phyloP scores from a whole-genome alignment of 2,797 vertebrate species.

The Myripristis murdjan region DNA sequence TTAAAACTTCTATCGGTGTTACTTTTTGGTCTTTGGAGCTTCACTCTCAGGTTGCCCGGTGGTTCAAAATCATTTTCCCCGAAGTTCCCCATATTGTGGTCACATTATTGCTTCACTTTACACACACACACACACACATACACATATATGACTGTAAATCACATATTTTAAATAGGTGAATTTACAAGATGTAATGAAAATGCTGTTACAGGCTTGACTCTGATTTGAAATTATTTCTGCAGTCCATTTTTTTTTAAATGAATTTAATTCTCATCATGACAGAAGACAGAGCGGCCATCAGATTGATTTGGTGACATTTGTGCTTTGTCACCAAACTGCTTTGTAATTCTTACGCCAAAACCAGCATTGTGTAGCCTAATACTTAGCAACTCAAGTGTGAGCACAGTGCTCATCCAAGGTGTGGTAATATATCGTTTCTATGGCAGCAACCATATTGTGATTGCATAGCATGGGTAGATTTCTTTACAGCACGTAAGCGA shows the following conservation, averaged over 20 bases:
- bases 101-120: slow-evolving; percentile 20
- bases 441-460: slow-evolving; percentile 4
- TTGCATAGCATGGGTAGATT: slow-evolving; percentile 17
- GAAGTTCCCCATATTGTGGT: slow-evolving; percentile 22
- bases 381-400: slow-evolving; percentile 6
- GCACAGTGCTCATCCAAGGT: neutral
- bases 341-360: slow-evolving; percentile 12
- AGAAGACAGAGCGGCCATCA: slow-evolving; percentile 26
- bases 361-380: slow-evolving; percentile 28
- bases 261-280: slow-evolving; percentile 32
- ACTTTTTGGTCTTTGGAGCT: neutral
- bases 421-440: too few species aligned
- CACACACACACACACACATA: too few species aligned
- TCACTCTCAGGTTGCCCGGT: neutral
- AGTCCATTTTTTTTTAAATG: slow-evolving; percentile 8
- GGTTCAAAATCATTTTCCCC: slow-evolving; percentile 29
- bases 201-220: slow-evolving; percentile 13
- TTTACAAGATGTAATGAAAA: neutral
- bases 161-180: slow-evolving; percentile 5
- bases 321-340: neutral
- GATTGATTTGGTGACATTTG: slow-evolving; percentile 22
- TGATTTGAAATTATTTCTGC: neutral
- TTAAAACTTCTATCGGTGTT: slow-evolving; percentile 57
- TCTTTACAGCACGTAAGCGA: too few species aligned
- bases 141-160: slow-evolving; percentile 12